Base-by-base conservation (phyloP, 2,888 invertebrate species). In the Hyposoter didymator region DNA sequence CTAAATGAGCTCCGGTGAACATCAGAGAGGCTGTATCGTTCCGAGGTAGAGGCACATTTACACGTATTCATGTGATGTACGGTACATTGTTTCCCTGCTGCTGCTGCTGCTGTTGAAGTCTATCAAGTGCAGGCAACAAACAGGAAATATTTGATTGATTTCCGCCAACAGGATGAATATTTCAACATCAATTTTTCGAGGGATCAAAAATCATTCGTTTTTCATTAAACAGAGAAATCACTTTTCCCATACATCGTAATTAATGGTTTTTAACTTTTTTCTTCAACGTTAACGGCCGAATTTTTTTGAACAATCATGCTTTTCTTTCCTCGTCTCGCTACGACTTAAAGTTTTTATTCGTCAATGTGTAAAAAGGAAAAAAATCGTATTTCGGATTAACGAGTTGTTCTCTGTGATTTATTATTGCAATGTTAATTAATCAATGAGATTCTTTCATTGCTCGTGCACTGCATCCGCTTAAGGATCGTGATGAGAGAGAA, bases 71-170 rank as follows among this genome's bases (percentile, higher is more conserved):
- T 78, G 73, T 72, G 72, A 45, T 85, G 75, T 79, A 85, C 70
- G 72, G 78, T 78, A 75, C 85, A 82, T 55, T 45, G 82, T 82
- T 82, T 76, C 70, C 70, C 82, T 67, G 75, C 66, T 59, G 39
- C 81, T 67, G 75, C 55, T 59, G 39, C 49, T 14, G 43, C 35
- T n/a, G 17, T 43, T 14, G 8, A 32, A 52, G 66, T 28, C 62
- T n/a, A 45, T 8, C 49, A 43, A 52, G 45, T 55, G 43, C 64
- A 49, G 74, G 35, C 52, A 17, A 17, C 14, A 69, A 43, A 47
- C 10, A 39, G 17, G 66, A 43, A 39, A 66, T 39, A 66, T 39
- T 39, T 10, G 19, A 39, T 66, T 66, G 43, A 35, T 66, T 66
- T 39, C 43, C n/a, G 43, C 8, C 8, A 5, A 39, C 19, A 3